Base-by-base conservation (phyloP, 2,888 invertebrate species). In the Mimas tiliae region DNA sequence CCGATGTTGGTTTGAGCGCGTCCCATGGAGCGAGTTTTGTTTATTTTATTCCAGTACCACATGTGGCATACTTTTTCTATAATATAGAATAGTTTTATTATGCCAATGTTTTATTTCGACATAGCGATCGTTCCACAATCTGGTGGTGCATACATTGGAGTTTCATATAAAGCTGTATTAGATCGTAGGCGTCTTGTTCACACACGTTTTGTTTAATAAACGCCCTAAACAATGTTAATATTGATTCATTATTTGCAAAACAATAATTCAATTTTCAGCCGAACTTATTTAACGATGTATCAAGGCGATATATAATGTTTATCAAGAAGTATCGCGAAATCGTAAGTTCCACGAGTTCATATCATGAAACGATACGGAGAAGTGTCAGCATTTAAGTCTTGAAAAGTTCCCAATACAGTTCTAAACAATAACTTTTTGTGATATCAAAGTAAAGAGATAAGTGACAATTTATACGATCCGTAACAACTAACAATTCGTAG, bases 1-100 rank as follows among this genome's bases (percentile, higher is more conserved):
- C 73, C 72, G 72, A 76, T 78, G 76, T 77, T 74, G 74, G 74
- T 72, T 72, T 64, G 72, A 73, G 68, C 68, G 68, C 73, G 71
- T 74, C 72, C 71, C 75, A 74, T 70, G 75, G n/a, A n/a, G 70
- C 68, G 70, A 19, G 68, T 69, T 45, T 45, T 68, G 69, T 68
- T 73, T 67, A 72, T 74, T 78, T 77, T 77, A 75, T 77, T 45
- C 45, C 58, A 50, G 70, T 16, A 58, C 19, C 12, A 58, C 12
- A 14, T 58, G 19, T 19, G 58, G 38, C 58, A 33, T 42, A 38
- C n/a, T 19, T 34, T 58, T 19, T 58, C 19, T 16, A 9, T 38
- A 2, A 1, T 38, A n/a, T 14, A 14, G 14, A 45, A 14, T 14
- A 45, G 12, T 45, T 45, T 45, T 45, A 45, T 45, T 45, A 14